Percentiles rank a stretch among this genome's conserved stretches.
Evolutionary conservation across 2,113 vertebrate genomes (phyloP).

Genomic region (Leiothrix lutea): DNA sequence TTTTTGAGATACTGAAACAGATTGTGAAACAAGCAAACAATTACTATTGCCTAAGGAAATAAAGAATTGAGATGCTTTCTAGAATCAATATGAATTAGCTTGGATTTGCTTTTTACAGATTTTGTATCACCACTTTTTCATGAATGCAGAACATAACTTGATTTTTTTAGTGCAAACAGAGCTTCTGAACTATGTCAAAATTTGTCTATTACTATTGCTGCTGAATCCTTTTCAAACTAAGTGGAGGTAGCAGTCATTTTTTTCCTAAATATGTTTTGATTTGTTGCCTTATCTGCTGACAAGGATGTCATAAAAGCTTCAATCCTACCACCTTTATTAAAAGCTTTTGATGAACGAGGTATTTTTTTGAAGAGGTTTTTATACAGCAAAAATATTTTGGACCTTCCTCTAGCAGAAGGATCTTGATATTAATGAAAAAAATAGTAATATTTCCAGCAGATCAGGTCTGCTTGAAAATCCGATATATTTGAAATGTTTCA

Average conservation of each 20-base stretch:
- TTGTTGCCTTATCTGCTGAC: not conserved
- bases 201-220: not conserved
- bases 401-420: not conserved
- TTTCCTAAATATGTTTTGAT: not conserved
- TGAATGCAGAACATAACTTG: fast-evolving
- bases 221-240: not conserved
- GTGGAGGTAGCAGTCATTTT: not conserved
- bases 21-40: not conserved
- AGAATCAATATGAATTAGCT: not conserved
- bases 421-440: not conserved
- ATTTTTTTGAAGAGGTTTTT: not conserved
- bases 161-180: not conserved
- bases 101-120: not conserved
- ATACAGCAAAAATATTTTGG: not conserved
- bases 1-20: not conserved
- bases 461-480: not conserved
- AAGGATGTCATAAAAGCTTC: not conserved
- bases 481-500: not conserved
- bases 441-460: not conserved
- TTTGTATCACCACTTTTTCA: not conserved
- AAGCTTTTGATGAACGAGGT: not conserved
- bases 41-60: not conserved
- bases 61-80: not conserved
- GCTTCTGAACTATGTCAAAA: not conserved
- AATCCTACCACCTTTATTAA: not conserved